These are phyloP conservation scores for Stenopsyche tienmushanensis DNA, from an alignment of 1,140 invertebrate species.

Conservation along the genomic window DNA sequence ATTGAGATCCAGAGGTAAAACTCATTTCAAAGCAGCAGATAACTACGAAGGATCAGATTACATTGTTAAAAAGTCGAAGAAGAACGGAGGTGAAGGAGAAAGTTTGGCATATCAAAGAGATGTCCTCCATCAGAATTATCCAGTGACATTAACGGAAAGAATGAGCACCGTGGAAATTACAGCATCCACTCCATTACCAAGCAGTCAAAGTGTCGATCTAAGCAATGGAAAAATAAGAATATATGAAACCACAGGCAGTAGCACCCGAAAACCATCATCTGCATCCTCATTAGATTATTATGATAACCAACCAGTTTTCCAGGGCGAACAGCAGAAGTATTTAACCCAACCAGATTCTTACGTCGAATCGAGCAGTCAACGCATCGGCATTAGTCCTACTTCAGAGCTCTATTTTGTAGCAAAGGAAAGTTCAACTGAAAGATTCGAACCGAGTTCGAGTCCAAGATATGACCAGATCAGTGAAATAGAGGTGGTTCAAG, in stretches of 20 bases:
- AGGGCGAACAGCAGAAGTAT: slow-evolving; percentile 35
- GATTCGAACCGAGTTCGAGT: slow-evolving; percentile 7
- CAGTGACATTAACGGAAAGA: slow-evolving; percentile 54
- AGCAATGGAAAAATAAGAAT: slow-evolving; percentile 37
- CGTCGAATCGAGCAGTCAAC: slow-evolving; percentile 31
- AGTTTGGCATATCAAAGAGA: slow-evolving; percentile 61
- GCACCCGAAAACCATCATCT: slow-evolving; percentile 24
- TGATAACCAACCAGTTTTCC: slow-evolving; percentile 38
- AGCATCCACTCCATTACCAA: slow-evolving; percentile 30
- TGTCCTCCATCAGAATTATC: slow-evolving; percentile 62
- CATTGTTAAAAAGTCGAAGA: slow-evolving; percentile 46
- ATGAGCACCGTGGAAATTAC: slow-evolving; percentile 46
- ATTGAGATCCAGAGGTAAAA: slow-evolving; percentile 49
- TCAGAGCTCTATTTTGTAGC: slow-evolving; percentile 8
- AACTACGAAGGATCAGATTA: slow-evolving; percentile 43
- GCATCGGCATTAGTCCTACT: slow-evolving; percentile 4
- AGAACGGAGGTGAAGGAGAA: slow-evolving; percentile 45
- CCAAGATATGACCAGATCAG: slow-evolving; percentile 23
- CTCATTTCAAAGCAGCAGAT: slow-evolving; percentile 49
- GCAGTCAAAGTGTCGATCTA: slow-evolving; percentile 28
- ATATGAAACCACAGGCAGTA: slow-evolving; percentile 37
- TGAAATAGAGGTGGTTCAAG: neutral
- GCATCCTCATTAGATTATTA: slow-evolving; percentile 27
- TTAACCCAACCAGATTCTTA: slow-evolving; percentile 35
- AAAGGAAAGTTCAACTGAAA: slow-evolving; percentile 26